These are phyloP conservation scores for Dendrocincla tyrannina DNA, from an alignment of 2,797 vertebrate species.

Conservation along the genomic window DNA sequence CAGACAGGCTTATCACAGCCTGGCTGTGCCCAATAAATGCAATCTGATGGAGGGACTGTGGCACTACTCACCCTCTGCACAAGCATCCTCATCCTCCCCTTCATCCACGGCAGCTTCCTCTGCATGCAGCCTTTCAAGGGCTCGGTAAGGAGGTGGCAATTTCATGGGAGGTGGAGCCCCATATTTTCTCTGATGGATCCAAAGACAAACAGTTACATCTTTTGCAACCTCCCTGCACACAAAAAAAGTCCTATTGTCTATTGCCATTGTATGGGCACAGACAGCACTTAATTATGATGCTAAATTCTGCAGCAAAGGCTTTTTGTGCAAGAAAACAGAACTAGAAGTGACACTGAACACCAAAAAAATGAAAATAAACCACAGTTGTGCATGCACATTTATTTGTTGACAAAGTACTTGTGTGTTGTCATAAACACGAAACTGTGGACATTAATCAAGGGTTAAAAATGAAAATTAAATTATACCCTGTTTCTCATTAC, in stretches of 20 bases:
- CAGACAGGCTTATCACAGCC: not conserved
- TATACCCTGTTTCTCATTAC: not conserved
- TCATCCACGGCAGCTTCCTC: slow-evolving; percentile 51
- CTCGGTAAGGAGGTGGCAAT: slow-evolving; percentile 78
- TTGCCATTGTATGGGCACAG: not conserved
- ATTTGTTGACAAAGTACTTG: not conserved
- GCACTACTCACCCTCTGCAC: slow-evolving; percentile 69
- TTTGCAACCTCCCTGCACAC: not conserved
- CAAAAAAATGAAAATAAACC: not conserved
- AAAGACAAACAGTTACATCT: slow-evolving; percentile 1
- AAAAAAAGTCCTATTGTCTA: not conserved
- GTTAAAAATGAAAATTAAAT: slow-evolving; percentile 1
- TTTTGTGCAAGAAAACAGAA: not conserved
- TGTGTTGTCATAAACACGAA: not conserved
- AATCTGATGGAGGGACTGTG: not conserved
- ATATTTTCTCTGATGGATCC: slow-evolving; percentile 59
- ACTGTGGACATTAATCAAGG: not conserved
- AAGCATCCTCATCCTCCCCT: slow-evolving; percentile 45
- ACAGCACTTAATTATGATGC: not conserved
- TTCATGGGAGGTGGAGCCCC: slow-evolving; percentile 80
- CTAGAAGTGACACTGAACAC: not conserved
- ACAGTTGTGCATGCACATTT: not conserved
- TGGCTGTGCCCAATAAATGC: not conserved
- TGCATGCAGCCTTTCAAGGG: not conserved
- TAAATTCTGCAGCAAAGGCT: not conserved